Conservation (phyloP, 92 coral and sea anemone genomes). For the Diadumene lineata region DNA sequence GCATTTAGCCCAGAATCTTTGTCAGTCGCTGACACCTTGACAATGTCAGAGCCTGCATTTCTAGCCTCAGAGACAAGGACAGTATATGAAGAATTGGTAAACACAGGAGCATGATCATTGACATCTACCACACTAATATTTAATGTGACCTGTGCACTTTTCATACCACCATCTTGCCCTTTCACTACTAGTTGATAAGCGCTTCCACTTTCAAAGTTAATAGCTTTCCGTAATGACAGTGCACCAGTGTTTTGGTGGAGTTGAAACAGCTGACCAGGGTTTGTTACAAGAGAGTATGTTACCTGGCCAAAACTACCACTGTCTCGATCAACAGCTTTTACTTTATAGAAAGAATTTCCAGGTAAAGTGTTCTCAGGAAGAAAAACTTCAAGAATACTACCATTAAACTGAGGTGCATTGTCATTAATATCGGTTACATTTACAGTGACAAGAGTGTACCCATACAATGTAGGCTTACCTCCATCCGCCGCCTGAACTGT, state of each 20-base stretch:
- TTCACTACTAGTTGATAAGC: constrained; percentile 53
- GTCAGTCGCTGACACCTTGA: constrained; percentile 80
- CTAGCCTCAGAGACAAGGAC: constrained; percentile 59
- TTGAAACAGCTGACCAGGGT: constrained; percentile 66
- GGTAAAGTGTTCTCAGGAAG: constrained; percentile 71
- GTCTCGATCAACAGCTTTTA: constrained; percentile 79
- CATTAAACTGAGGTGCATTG: constrained; percentile 75
- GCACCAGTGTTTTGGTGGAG: constrained; percentile 66
- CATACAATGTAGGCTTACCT: constrained; percentile 84
- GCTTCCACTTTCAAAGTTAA: constrained; percentile 61
- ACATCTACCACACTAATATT: constrained; percentile 78
- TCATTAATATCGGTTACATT: constrained; percentile 84
- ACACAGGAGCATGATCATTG: constrained; percentile 88
- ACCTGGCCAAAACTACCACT: constrained; percentile 75
- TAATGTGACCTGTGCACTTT: constrained; percentile 54
- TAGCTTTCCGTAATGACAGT: constrained; percentile 54
- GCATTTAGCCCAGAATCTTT: constrained; percentile 86
- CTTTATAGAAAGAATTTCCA: constrained; percentile 63
- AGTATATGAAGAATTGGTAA: constrained; percentile 60
- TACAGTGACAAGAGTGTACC: constrained; percentile 74
- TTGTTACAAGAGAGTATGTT: constrained; percentile 64
- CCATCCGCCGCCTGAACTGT: constrained; percentile 84
- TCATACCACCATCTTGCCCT: constrained; percentile 81
- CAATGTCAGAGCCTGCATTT: constrained; percentile 41
- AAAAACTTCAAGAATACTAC: constrained; percentile 46